phyloP scores from a whole-genome alignment of 2,113 vertebrate species.

The Drymodes brunneopygia region DNA sequence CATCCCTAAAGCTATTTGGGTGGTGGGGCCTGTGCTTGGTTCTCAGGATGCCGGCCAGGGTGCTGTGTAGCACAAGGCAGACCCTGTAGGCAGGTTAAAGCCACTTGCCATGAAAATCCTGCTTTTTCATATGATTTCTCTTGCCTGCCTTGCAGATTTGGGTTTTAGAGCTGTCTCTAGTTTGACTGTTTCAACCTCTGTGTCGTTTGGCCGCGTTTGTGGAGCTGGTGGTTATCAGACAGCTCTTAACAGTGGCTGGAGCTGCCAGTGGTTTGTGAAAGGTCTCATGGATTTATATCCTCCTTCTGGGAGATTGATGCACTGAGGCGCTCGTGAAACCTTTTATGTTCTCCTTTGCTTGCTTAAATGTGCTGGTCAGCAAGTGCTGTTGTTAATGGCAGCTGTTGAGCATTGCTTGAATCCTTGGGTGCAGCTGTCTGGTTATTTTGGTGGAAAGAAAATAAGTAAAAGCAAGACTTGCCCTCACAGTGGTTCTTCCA shows the following conservation, averaged over 20 bases:
- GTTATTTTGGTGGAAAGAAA: background rate
- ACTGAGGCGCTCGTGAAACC: fast-evolving
- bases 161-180: background rate
- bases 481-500: background rate
- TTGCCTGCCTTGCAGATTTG: background rate
- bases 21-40: background rate
- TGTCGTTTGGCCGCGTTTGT: background rate
- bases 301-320: background rate
- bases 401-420: fast-evolving
- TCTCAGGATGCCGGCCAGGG: background rate
- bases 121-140: background rate
- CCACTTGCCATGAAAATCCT: background rate
- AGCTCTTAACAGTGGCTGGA: background rate
- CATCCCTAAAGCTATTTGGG: background rate
- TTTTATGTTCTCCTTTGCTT: background rate
- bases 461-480: background rate
- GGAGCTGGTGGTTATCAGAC: background rate
- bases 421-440: background rate
- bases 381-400: background rate
- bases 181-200: background rate
- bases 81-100: background rate
- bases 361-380: background rate
- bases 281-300: background rate
- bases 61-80: background rate
- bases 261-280: background rate